Base-by-base conservation (phyloP, 2,797 vertebrate genomes). In the Triplophysa bombifrons region DNA sequence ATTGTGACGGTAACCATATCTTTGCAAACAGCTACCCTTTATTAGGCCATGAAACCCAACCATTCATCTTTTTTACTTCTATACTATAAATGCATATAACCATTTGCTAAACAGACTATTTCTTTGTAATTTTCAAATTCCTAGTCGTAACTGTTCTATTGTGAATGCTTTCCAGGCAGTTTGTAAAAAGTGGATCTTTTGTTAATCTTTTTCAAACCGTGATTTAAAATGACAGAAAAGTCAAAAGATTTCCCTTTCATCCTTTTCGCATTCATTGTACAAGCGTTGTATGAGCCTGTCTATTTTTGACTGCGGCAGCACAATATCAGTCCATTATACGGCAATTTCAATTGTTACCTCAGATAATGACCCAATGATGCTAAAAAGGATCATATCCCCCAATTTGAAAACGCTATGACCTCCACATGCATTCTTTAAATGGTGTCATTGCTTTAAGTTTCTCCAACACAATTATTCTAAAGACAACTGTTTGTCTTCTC, bases 381-480 rank as follows among this genome's bases (percentile, higher is more conserved):
- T 72, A 80, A 78, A 81, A 81, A 80, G 83, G 79, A 84, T 85
- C 83, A 83, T 76, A 80, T 87, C 68, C 80, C 80, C 76, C 78
- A 71, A 71, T 78, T 84, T 80, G n/a, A 80, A 79, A 71, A 76
- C 51, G 74, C 60, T 68, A 69, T 63, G 55, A 81, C 77, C 80
- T 80, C 30, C 0, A 1, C 48, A 14, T 44, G 19, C 74, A 2
- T 77, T 78, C 46, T 41, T 20, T 72, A 74, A 80, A 56, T 73
- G 71, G 74, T 80, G 67, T 88, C 82, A 83, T 84, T 83, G 76
- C 30, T 48, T 80, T 55, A 76, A 80, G 83, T 87, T 88, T 85
- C 75, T 84, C 76, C 83, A 83, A 82, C 81, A 86, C 86, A 86
- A 86, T 86, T 80, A 85, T 82, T 83, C 82, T 77, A 80, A 80